Percentiles rank a stretch among this genome's conserved stretches.
These are phyloP conservation scores for Emydoidea blandingii DNA, from an alignment of 2,797 vertebrate genomes.

Conservation along the genomic window DNA sequence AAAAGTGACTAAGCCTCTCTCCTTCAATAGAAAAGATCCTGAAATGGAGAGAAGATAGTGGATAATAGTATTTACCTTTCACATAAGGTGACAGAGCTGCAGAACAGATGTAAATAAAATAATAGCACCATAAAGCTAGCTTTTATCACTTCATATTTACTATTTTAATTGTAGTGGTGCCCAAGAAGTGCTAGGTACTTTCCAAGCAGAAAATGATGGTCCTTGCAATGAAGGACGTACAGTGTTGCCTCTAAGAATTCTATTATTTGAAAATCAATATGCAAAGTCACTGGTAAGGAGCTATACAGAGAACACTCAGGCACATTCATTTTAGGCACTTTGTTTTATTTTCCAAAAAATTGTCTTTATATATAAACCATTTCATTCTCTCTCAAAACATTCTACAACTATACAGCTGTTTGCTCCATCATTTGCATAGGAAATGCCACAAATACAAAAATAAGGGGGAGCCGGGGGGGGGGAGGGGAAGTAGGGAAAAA, in stretches of 20 bases:
- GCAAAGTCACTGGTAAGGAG: conserved; percentile 12
- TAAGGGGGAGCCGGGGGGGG: conserved; percentile 80
- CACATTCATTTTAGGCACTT: conserved; percentile 82
- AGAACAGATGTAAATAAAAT: background rate
- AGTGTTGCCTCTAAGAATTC: background rate
- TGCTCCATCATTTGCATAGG: conserved; percentile 85
- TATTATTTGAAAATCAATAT: background rate
- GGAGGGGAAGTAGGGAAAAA: conserved; percentile 62
- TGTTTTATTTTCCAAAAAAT: conserved; percentile 85
- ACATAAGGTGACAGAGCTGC: background rate
- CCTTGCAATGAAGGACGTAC: background rate
- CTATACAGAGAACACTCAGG: background rate
- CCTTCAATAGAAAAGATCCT: background rate
- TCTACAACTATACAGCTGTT: conserved; percentile 85
- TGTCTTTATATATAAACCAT: conserved; percentile 86
- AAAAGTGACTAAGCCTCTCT: fast-evolving
- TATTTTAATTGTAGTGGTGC: background rate
- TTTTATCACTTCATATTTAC: background rate
- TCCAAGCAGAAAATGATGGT: background rate
- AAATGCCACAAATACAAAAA: conserved; percentile 89
- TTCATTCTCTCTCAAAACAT: conserved; percentile 85
- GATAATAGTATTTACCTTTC: background rate
- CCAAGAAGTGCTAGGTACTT: conserved; percentile 42
- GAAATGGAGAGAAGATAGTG: background rate
- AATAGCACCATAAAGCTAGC: background rate